These are phyloP conservation scores for Psettodes erumei DNA, from an alignment of 2,113 vertebrate species.

Conservation along the genomic window DNA sequence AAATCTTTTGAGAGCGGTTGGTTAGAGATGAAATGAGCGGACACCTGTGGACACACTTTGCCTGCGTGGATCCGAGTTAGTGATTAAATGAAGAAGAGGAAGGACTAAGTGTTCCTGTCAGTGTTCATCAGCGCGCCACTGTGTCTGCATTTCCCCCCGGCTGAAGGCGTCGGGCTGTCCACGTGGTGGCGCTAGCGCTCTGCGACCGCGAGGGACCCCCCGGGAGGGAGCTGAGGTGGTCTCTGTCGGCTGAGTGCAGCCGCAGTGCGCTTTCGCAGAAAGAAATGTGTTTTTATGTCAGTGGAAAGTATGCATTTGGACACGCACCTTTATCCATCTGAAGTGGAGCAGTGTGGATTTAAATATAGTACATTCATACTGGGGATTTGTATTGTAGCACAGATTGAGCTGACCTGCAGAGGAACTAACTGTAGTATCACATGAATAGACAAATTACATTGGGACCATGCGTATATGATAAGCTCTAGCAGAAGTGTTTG, in stretches of 20 bases:
- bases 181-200: conserved; percentile 70
- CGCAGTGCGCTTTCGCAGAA: conserved; percentile 49
- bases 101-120: conserved; percentile 54
- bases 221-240: conserved; percentile 11
- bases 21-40: conserved; percentile 20
- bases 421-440: background rate
- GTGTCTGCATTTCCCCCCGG: conserved; percentile 27
- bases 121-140: conserved; percentile 37
- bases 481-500: background rate
- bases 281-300: background rate
- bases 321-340: background rate
- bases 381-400: background rate
- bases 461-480: background rate
- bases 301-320: background rate
- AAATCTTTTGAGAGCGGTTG: conserved; percentile 25
- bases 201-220: background rate
- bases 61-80: conserved; percentile 36
- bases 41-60: too few relatives aligned
- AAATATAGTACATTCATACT: background rate
- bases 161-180: background rate
- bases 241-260: conserved; percentile 40
- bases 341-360: background rate
- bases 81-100: conserved; percentile 43
- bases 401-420: background rate
- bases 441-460: background rate